Base-by-base conservation (phyloP, 2,888 invertebrate genomes). In the Hermaeophaga mercurialis region DNA sequence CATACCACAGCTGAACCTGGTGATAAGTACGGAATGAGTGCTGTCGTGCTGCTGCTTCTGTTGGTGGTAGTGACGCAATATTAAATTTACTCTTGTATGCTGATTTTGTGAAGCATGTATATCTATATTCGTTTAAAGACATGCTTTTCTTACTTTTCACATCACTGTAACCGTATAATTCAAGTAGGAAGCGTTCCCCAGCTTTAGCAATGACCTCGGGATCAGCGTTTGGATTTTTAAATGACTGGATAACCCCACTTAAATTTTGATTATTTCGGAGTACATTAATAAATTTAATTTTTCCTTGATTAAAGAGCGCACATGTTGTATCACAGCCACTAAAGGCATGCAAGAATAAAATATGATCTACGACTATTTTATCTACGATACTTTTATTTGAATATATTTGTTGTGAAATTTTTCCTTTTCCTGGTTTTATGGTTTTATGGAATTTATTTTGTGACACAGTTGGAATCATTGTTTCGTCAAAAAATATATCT, bases 331-430 rank as follows among this genome's bases (percentile, higher is more conserved):
- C 28, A 28, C 28, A 28, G 28, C 28, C 28, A 28, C 9, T 28
- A 9, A 28, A 28, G 9, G 28, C 28, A 8, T 28, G 28, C 28
- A 28, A 28, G 28, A 28, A 62, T 62, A 67, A 57, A 47, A 66
- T 62, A 43, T 65, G 14, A 61, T 66, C 61, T 61, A 61, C 58
- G 53, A 49, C 54, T 56, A 50, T 58, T 59, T 65, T 57, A 38
- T 28, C 28, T 28, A 8, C n/a, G 28, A 66, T 60, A 65, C 61
- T 63, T 54, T 62, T 14, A 19, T 53, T 34, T 55, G 58, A 65
- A 44, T 66, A 66, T 52, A 62, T 59, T 50, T 31, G 41, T 59
- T 56, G 58, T 17, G 45, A 38, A 22, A 56, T 52, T 62, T 58
- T 62, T 56, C 55, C 49, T 46, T 60, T 61, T 46, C 15, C 59